phyloP scores from a whole-genome alignment of 2,113 vertebrate species.

The Progne subis region DNA sequence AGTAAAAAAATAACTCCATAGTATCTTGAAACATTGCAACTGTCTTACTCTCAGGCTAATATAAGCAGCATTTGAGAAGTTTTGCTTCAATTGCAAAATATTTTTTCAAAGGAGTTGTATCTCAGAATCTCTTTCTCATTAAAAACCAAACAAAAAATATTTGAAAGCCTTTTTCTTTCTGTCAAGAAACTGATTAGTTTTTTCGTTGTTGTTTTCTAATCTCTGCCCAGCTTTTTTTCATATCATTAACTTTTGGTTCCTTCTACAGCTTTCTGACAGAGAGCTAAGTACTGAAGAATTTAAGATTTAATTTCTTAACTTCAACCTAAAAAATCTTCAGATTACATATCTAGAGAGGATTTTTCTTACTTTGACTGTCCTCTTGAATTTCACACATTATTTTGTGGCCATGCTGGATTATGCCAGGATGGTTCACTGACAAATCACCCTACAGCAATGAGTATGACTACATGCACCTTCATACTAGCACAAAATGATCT shows the following conservation, averaged over 20 bases:
- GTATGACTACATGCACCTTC: neutral
- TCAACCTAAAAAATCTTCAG: rapidly evolving
- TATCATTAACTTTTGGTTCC: neutral
- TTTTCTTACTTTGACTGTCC: neutral
- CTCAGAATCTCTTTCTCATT: neutral
- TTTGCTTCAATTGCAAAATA: neutral
- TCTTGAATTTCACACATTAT: neutral
- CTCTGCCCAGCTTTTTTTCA: neutral
- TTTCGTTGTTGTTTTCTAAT: neutral
- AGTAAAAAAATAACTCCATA: neutral
- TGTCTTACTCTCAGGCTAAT: neutral
- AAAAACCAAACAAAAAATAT: neutral
- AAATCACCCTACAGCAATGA: neutral
- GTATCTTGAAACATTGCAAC: neutral
- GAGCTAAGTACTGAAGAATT: neutral
- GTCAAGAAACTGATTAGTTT: neutral
- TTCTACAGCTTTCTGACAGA: neutral
- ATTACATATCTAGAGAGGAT: neutral
- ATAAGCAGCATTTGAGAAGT: neutral
- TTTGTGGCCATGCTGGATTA: neutral
- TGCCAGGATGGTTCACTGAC: neutral
- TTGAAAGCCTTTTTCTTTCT: neutral
- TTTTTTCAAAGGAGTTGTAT: neutral
- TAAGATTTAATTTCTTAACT: neutral
- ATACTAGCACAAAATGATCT: neutral